Base-by-base conservation (phyloP, 2,797 vertebrate genomes). In the Babyrousa celebensis region DNA sequence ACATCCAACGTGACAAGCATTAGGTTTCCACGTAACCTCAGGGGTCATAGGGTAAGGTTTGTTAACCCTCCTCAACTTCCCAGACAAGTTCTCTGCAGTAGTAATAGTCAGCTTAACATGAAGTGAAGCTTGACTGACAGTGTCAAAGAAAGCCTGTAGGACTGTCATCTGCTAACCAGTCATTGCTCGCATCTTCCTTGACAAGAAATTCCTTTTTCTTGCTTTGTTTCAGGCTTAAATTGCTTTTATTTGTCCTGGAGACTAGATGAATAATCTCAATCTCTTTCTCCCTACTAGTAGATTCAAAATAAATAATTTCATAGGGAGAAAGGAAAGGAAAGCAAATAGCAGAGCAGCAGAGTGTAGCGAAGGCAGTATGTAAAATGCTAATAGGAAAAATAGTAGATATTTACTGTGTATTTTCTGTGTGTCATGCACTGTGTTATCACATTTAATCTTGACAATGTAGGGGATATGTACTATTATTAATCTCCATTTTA, bases 221-320 rank as follows among this genome's bases (percentile, higher is more conserved):
- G 71, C 94, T 77, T 96, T 94, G 85, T 96, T 95, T 97, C 43
- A 83, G 71, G 60, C 52, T 96, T 93, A 90, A 96, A 85, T 93
- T 95, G 75, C 86, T 97, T 96, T 91, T 96, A 60, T 97, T 95
- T 97, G 75, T 95, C 54, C 87, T 88, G 29, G 77, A 95, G 63
- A 70, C 87, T 92, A 89, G 85, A 96, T 97, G 85, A 89, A 95
- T 96, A 95, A 96, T 96, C 89, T 89, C 60, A 43, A 12, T 85
- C 72, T 87, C 62, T 80, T 36, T 58, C 60, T 62, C 27, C 75
- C 36, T 60, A 17, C 32, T 62, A 80, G 27, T 82, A 68, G n/a
- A 87, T 65, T n/a, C 67, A 58, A 95, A 95, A 95, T 84, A 84
- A 95, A 94, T 91, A 71, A 87, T 71, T 82, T 94, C 70, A 84